A percentile compares a stretch with the other conserved stretches of the same genome.
Conservation (phyloP, 2,113 vertebrate genomes). For the Nipponia nippon region DNA sequence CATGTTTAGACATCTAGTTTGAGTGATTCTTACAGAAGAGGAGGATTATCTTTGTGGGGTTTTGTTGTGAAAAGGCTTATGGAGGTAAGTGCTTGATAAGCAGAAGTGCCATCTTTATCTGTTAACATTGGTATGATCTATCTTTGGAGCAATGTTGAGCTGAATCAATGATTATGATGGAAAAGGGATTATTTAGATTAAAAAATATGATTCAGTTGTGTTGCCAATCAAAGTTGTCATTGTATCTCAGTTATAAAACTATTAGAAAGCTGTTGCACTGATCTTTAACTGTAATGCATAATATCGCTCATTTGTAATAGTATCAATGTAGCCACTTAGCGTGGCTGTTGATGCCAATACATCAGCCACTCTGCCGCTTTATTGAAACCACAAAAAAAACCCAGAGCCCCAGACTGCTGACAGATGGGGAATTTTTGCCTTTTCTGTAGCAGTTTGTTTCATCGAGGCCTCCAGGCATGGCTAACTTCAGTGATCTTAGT, state of each 20-base stretch:
- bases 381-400: not conserved
- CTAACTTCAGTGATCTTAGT: not conserved
- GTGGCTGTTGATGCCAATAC: not conserved
- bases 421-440: not conserved
- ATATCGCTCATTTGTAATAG: not conserved
- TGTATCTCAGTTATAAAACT: not conserved
- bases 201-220: not conserved
- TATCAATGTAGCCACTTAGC: not conserved
- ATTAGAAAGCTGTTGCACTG: not conserved
- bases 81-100: not conserved
- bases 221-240: not conserved
- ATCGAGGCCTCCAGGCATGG: rapidly evolving
- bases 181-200: not conserved
- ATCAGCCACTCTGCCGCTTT: not conserved
- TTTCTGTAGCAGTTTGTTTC: not conserved
- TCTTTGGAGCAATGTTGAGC: not conserved
- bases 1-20: not conserved
- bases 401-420: not conserved
- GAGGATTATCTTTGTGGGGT: not conserved
- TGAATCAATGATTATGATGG: not conserved
- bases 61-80: not conserved
- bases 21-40: not conserved
- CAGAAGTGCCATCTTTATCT: not conserved
- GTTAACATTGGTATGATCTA: not conserved
- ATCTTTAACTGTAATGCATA: not conserved